These are phyloP conservation scores for Lasioglossum malachurum DNA, from an alignment of 2,888 invertebrate genomes.

Conservation along the genomic window DNA sequence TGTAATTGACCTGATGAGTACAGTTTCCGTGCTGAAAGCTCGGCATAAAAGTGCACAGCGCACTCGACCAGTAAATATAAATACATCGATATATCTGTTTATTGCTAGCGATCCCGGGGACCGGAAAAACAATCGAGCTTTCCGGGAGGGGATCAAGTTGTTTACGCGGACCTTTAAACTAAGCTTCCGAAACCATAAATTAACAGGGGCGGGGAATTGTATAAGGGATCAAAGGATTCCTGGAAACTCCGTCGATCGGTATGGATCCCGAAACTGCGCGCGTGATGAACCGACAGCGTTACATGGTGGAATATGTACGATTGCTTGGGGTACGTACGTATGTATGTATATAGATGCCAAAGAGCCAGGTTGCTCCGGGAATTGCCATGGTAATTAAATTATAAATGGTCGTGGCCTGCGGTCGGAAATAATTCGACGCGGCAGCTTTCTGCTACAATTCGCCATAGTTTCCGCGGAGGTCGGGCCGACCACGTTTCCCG, in stretches of 20 bases:
- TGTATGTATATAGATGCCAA: slow-evolving; percentile 45
- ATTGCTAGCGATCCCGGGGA: not conserved
- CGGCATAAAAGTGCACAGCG: not conserved
- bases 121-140: not conserved
- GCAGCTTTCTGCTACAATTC: slow-evolving; percentile 79
- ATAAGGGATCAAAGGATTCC: slow-evolving; percentile 56
- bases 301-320: slow-evolving; percentile 43
- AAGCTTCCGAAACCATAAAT: slow-evolving; percentile 31
- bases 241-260: slow-evolving; percentile 45
- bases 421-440: slow-evolving; percentile 83
- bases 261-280: slow-evolving; percentile 32
- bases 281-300: slow-evolving; percentile 37
- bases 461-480: slow-evolving; percentile 76
- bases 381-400: slow-evolving; percentile 81
- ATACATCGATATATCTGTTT: not conserved
- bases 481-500: slow-evolving; percentile 68
- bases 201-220: slow-evolving; percentile 22
- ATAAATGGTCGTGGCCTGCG: slow-evolving; percentile 80
- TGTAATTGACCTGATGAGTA: not conserved
- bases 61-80: not conserved
- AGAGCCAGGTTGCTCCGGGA: slow-evolving; percentile 70
- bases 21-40: not conserved
- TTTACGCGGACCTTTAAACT: slow-evolving; percentile 18
- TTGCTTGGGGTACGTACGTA: slow-evolving; percentile 30
- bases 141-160: not conserved